phyloP scores from a whole-genome alignment of 2,113 vertebrate species.

The Gavialis gangeticus region DNA sequence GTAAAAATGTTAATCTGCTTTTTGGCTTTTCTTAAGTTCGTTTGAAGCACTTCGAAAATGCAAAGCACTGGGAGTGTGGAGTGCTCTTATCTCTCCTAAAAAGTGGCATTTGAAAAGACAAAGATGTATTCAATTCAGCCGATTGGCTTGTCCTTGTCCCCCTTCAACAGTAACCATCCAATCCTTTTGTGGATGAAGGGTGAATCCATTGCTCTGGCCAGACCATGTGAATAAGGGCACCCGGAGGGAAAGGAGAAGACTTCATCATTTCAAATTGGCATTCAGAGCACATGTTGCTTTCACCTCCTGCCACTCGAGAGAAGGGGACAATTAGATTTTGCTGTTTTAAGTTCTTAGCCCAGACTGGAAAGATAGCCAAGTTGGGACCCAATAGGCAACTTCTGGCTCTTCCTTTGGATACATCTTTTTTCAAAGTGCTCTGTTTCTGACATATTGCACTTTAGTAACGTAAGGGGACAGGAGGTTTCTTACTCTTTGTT shows the following conservation, averaged over 20 bases:
- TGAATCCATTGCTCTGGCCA: background rate
- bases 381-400: background rate
- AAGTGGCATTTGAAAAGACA: slow-evolving; percentile 61
- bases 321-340: slow-evolving; percentile 1
- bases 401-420: slow-evolving; percentile 35
- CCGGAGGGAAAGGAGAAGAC: background rate
- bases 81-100: slow-evolving; percentile 47
- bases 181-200: background rate
- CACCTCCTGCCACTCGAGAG: background rate
- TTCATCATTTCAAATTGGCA: rapidly evolving
- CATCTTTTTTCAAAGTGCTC: slow-evolving; percentile 3
- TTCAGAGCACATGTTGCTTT: background rate
- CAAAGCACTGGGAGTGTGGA: slow-evolving; percentile 61
- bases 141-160: background rate
- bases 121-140: slow-evolving; percentile 34
- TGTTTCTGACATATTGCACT: slow-evolving; percentile 64
- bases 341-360: slow-evolving; percentile 16
- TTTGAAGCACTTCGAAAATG: slow-evolving; percentile 69
- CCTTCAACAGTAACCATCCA: slow-evolving; percentile 29
- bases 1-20: slow-evolving; percentile 60
- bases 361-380: background rate
- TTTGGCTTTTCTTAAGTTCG: slow-evolving; percentile 55
- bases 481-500: background rate
- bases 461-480: slow-evolving; percentile 45
- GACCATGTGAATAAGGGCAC: background rate